Evolutionary conservation across 2,888 invertebrate genomes (phyloP).

Genomic region (Cacoxenus indagator): DNA sequence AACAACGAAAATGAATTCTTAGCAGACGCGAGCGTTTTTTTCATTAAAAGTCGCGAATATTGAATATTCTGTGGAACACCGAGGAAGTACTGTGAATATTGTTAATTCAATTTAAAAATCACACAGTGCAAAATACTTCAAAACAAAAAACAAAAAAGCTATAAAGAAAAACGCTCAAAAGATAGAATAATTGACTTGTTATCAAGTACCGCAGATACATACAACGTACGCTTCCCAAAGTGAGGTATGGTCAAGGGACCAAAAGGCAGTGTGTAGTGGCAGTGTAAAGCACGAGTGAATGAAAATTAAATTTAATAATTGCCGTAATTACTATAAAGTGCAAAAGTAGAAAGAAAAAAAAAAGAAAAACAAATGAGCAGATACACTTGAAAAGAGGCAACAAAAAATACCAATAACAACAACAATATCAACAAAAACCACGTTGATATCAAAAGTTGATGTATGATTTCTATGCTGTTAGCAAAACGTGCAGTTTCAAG

Average conservation of each 20-base stretch:
- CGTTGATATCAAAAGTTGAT: no score
- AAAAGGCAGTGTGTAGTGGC: no score
- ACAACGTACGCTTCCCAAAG: not conserved
- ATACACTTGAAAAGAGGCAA: not conserved
- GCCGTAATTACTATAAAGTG: not conserved
- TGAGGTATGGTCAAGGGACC: no score
- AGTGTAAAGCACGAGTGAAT: not conserved
- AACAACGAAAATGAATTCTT: constrained; percentile 36
- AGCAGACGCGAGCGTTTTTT: constrained; percentile 27
- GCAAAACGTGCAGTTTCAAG: no score
- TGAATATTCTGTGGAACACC: no score
- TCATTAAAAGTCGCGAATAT: constrained; percentile 24
- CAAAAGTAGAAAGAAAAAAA: not conserved
- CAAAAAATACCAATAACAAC: not conserved
- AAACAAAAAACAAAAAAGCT: not conserved
- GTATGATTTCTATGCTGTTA: no score
- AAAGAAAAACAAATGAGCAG: not conserved
- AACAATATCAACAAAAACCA: no score
- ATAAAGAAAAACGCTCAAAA: not conserved
- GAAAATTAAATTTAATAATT: not conserved
- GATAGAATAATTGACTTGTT: not conserved
- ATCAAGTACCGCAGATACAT: not conserved
- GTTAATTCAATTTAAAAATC: no score
- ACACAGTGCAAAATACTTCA: no score
- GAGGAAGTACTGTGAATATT: no score